Conservation (phyloP, 2,797 vertebrate species). For the Falco concolor region DNA sequence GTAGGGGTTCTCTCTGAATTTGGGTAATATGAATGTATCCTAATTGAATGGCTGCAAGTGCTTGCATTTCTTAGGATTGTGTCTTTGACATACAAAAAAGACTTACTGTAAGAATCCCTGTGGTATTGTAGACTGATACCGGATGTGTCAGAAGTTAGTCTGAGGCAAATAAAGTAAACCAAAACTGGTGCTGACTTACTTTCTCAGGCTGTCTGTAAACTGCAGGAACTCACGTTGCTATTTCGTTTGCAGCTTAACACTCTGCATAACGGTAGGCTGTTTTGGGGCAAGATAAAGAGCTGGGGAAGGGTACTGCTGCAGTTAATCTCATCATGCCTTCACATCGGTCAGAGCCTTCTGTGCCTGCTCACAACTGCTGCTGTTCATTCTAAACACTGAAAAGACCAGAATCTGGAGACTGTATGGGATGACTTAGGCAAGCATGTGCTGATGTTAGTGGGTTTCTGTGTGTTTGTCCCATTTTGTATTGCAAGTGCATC, state of each 20-base stretch:
- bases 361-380: background rate
- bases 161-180: background rate
- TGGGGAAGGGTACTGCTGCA: background rate
- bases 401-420: background rate
- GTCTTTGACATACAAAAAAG: background rate
- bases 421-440: background rate
- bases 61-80: rapidly evolving
- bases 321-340: background rate
- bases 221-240: background rate
- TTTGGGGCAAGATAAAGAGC: background rate
- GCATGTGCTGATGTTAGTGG: background rate
- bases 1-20: background rate
- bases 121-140: background rate
- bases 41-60: background rate
- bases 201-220: background rate
- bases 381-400: background rate
- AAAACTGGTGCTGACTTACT: background rate
- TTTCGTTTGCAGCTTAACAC: background rate
- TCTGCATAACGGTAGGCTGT: background rate
- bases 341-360: background rate
- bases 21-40: background rate
- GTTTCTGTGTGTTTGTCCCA: background rate
- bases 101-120: background rate
- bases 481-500: background rate
- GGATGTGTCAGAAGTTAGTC: background rate